Percentiles rank a stretch among this genome's conserved stretches.
Evolutionary conservation across 2,797 vertebrate species (phyloP).

Genomic region (Rhodeus uyekii): DNA sequence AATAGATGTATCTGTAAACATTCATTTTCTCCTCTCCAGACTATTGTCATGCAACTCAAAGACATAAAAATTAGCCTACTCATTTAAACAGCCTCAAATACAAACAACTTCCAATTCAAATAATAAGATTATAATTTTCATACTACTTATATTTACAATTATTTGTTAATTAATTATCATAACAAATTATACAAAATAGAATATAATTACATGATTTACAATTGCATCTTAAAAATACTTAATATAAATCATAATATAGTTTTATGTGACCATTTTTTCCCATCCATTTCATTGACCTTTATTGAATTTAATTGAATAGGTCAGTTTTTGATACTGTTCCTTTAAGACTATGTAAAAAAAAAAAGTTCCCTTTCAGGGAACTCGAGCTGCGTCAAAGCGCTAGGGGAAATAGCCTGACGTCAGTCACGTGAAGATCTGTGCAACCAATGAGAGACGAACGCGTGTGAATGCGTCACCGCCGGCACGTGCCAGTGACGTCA

Average conservation of each 20-base stretch:
- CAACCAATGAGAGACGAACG: too few species aligned
- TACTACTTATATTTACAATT: neutral
- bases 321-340: neutral
- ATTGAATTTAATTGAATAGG: neutral
- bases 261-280: neutral
- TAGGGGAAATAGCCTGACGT: too few species aligned
- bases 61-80: neutral
- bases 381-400: too few species aligned
- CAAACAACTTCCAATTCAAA: neutral
- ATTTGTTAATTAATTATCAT: neutral
- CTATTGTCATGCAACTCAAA: neutral
- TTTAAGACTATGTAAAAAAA: neutral
- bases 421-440: too few species aligned
- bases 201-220: neutral
- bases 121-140: neutral
- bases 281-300: neutral
- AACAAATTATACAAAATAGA: neutral
- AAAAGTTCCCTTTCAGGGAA: too few species aligned
- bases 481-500: too few species aligned
- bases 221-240: neutral
- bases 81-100: neutral
- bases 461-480: too few species aligned
- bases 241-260: neutral
- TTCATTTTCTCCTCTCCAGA: neutral
- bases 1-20: slow-evolving; percentile 27